Evolutionary conservation across 2,113 vertebrate genomes (phyloP), one percentile per base, ranked within the genome.

Genomic region (Trachemys scripta): DNA sequence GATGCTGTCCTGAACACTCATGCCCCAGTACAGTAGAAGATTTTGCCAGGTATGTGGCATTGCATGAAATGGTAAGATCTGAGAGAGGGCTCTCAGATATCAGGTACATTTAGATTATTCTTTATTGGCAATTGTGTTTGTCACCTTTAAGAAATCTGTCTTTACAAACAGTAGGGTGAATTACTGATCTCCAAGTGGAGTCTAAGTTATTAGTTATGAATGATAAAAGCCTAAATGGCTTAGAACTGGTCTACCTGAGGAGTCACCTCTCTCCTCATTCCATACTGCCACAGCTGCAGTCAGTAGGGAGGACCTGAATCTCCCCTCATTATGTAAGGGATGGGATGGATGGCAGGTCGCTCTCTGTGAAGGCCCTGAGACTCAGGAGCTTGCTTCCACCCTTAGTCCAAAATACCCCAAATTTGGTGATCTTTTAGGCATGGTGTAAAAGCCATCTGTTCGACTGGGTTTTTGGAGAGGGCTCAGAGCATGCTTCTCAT

Each of bases 281-380:
- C 4, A 0, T 5, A 0, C 17, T 80, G 83, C 62, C 27, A 45
- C 47, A n/a, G 31, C 80, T 0, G 0, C 42, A 27, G 42, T 47
- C 25, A 78, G 42, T 27, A 45, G 45, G 7, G 6, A 51, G 49
- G 25, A 53, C 1, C 88, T 49, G 19, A 24, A 38, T 90, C 62
- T 12, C 57, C 42, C 22, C 42, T 78, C 7, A 7, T 62, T 9
- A 90, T 59, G 27, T 80, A 1, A 27, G 53, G 65, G 16, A 9
- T 38, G 2, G 35, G 76, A 12, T 85, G 51, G 5, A 29, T 91
- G 84, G n/a, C 0, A 0, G n/a, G 6, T 59, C 11, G 1, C 76
- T n/a, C 49, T 65, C 57, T 19, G n/a, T 0, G 1, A 25, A 84
- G 2, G 9, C 56, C 59, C 49, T 84, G 2, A 78, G 42, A 29